A percentile compares a stretch with the other conserved stretches of the same genome.
phyloP scores from a whole-genome alignment of 2,797 vertebrate genomes.

The Chelon labrosus region DNA sequence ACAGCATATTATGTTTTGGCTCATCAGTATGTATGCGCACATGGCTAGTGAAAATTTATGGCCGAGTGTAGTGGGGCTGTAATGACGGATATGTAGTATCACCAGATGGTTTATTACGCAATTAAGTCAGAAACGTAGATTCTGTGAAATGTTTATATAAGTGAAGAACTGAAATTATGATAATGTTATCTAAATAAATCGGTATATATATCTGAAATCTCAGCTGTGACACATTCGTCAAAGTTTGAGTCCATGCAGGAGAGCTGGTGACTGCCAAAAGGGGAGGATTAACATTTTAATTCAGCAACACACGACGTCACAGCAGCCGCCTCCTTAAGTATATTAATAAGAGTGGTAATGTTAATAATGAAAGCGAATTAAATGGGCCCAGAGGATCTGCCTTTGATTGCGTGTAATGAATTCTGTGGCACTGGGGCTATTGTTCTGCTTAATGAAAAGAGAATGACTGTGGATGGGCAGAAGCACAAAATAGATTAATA shows the following conservation, averaged over 20 bases:
- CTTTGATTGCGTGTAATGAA: conserved; percentile 82
- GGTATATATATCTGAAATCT: conserved; percentile 4
- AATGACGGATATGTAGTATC: too few species aligned
- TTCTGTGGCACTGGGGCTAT: conserved; percentile 67
- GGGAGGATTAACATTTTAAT: conserved; percentile 66
- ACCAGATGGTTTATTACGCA: conserved; percentile 4
- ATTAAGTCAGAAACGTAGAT: conserved; percentile 4
- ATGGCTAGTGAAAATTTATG: not conserved
- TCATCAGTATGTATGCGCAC: not conserved
- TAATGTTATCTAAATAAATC: not conserved
- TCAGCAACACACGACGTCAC: conserved; percentile 35
- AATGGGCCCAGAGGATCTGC: conserved; percentile 74
- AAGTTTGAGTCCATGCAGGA: not conserved
- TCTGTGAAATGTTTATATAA: not conserved
- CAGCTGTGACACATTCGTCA: conserved; percentile 9
- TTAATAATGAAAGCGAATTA: conserved; percentile 82
- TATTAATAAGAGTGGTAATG: conserved; percentile 80
- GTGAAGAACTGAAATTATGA: not conserved
- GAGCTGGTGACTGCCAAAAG: conserved; percentile 7
- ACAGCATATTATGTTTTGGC: not conserved
- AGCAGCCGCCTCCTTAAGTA: conserved; percentile 55
- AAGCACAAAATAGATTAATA: conserved; percentile 79
- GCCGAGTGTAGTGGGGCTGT: not conserved
- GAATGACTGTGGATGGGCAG: conserved; percentile 61
- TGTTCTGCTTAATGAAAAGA: conserved; percentile 82